Evolutionary conservation across 2,888 invertebrate species (phyloP).

Genomic region (Meteorus colon): DNA sequence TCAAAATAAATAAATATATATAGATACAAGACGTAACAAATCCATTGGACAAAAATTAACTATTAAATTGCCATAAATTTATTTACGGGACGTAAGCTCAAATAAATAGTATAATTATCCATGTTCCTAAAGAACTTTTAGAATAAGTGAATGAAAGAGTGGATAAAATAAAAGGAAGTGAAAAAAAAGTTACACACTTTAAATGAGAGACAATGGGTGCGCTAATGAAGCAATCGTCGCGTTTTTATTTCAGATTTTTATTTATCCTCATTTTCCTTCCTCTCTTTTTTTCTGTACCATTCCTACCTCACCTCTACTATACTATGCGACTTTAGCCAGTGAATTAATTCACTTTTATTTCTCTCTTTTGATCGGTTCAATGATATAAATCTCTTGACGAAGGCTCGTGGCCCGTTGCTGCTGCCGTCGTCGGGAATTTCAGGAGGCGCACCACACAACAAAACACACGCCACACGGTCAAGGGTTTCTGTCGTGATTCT

Average conservation of each 20-base stretch:
- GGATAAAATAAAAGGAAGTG: not conserved
- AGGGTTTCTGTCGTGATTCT: slow-evolving; percentile 37
- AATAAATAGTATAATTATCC: slow-evolving; percentile 11
- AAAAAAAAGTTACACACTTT: not conserved
- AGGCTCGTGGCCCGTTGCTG: slow-evolving; percentile 17
- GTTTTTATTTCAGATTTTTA: slow-evolving; percentile 17
- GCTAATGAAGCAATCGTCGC: slow-evolving; percentile 46
- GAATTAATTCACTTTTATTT: slow-evolving; percentile 43
- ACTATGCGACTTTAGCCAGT: slow-evolving; percentile 25
- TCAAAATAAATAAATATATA: slow-evolving; percentile 29
- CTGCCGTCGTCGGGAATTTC: slow-evolving; percentile 36
- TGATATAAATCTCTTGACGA: slow-evolving; percentile 40
- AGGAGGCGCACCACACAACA: slow-evolving; percentile 24
- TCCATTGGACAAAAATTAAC: slow-evolving; percentile 30
- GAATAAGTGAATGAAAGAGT: not conserved
- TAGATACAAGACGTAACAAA: slow-evolving; percentile 31
- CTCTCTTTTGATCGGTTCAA: slow-evolving; percentile 10
- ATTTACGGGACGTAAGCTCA: not conserved
- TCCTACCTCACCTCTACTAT: not conserved
- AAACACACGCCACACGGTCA: slow-evolving; percentile 30
- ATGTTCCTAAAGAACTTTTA: not conserved
- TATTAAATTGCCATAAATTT: slow-evolving; percentile 16
- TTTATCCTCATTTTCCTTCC: not conserved
- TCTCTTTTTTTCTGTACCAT: slow-evolving; percentile 15
- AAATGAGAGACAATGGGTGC: slow-evolving; percentile 28